A percentile compares a stretch with the other conserved stretches of the same genome.
These are phyloP conservation scores for Momotus momota DNA, from an alignment of 2,797 vertebrate species.

Conservation along the genomic window DNA sequence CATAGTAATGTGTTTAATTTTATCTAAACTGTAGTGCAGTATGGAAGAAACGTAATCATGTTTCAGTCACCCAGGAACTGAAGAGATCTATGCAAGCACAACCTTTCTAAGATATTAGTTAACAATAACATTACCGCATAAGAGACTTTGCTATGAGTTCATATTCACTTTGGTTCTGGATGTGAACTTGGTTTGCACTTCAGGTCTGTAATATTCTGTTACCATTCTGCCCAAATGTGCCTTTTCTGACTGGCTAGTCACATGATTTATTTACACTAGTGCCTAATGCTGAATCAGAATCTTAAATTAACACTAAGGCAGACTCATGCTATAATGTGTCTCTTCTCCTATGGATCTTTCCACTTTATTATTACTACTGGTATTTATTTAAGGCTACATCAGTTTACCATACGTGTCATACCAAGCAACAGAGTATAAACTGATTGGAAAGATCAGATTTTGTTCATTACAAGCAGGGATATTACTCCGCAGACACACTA, in stretches of 20 bases:
- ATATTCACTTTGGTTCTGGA: not conserved
- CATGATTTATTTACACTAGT: not conserved
- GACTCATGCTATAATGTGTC: not conserved
- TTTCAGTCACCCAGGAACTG: not conserved
- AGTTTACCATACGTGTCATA: slow-evolving; percentile 32
- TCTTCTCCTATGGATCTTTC: not conserved
- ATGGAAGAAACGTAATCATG: not conserved
- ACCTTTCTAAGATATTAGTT: not conserved
- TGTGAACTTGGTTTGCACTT: not conserved
- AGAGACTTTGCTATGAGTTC: not conserved
- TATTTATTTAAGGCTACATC: slow-evolving; percentile 1
- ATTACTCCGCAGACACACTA: slow-evolving; percentile 9
- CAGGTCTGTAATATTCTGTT: not conserved
- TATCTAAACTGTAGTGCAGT: not conserved
- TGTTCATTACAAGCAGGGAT: not conserved
- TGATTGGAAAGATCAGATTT: slow-evolving; percentile 32
- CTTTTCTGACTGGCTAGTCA: not conserved
- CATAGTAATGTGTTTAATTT: not conserved
- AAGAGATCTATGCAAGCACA: not conserved
- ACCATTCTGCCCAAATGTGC: not conserved
- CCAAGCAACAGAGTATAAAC: not conserved
- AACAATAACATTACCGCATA: not conserved
- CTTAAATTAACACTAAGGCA: not conserved
- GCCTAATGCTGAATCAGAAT: not conserved
- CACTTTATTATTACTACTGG: not conserved